A percentile compares a stretch with the other conserved stretches of the same genome.
Conservation (phyloP, 2,113 vertebrate genomes). For the Siniperca knerii region DNA sequence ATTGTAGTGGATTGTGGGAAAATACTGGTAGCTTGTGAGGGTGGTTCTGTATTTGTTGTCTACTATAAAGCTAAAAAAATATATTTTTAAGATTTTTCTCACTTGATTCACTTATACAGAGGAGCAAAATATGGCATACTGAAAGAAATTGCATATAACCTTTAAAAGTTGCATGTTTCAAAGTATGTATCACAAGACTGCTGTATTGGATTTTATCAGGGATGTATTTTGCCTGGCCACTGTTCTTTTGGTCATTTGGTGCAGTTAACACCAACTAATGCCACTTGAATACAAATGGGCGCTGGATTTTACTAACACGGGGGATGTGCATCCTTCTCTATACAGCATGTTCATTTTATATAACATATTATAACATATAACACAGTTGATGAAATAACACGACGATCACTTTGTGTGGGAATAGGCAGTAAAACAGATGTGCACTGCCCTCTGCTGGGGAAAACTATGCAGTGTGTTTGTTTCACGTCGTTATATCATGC, state of each 20-base stretch:
- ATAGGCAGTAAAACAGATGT: not conserved
- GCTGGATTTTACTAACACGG: not conserved
- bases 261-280: not conserved
- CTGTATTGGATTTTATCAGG: not conserved
- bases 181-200: not conserved
- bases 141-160: not conserved
- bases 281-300: not conserved
- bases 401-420: not conserved
- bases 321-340: no score
- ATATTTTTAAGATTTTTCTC: not conserved
- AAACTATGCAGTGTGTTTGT: not conserved
- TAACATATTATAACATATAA: no score
- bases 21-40: not conserved
- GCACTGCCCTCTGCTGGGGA: constrained; percentile 53
- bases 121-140: not conserved
- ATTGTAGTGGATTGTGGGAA: not conserved
- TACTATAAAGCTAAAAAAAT: no score
- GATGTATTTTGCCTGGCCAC: not conserved
- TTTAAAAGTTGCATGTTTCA: not conserved
- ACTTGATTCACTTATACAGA: not conserved
- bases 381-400: not conserved
- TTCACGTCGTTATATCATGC: not conserved
- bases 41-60: not conserved
- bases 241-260: not conserved
- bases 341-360: not conserved